Evolutionary conservation across 2,113 vertebrate genomes (phyloP).

Genomic region (Pelecanoides urinatrix): DNA sequence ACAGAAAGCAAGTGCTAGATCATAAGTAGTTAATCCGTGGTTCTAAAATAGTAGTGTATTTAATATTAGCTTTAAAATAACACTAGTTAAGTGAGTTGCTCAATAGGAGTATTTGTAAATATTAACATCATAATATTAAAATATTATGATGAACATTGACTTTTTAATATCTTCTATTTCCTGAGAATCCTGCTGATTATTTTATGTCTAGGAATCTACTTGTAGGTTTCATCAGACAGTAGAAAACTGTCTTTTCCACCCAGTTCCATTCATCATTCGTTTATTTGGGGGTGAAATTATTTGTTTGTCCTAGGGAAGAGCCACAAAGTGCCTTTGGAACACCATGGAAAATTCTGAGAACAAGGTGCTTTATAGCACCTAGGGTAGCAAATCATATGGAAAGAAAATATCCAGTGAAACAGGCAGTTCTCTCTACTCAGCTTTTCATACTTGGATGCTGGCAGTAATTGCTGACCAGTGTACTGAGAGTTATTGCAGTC

Average conservation of each 20-base stretch:
- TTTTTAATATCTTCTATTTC: neutral
- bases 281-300: neutral
- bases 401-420: neutral
- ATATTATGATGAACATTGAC: neutral
- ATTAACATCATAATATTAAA: neutral
- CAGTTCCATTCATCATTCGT: neutral
- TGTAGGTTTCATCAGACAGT: neutral
- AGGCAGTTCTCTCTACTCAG: neutral
- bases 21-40: neutral
- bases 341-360: neutral
- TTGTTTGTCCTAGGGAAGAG: neutral
- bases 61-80: neutral
- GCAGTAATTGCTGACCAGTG: constrained; percentile 1
- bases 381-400: neutral
- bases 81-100: neutral
- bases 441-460: constrained; percentile 10
- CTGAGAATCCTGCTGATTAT: neutral
- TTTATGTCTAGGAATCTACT: neutral
- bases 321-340: neutral
- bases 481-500: neutral
- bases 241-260: neutral
- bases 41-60: neutral
- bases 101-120: neutral
- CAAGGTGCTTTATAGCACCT: neutral
- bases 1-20: neutral